Evolutionary conservation across 2,113 vertebrate species (phyloP).

Genomic region (Hiodon alosoides): DNA sequence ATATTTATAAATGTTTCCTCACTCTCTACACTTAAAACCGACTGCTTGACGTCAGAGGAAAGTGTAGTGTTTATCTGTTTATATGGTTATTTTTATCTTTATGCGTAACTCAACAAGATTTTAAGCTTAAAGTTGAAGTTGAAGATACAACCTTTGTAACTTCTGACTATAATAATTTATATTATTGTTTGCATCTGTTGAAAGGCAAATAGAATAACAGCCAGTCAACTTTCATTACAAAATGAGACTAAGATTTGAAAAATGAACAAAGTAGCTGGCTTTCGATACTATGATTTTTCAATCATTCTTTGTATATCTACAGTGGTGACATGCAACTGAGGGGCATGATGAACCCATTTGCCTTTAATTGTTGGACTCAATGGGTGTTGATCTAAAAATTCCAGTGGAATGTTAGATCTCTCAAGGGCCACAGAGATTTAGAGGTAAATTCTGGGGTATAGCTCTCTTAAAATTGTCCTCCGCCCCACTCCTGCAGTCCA

Average conservation of each 20-base stretch:
- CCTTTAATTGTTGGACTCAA: constrained; percentile 30
- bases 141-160: constrained; percentile 35
- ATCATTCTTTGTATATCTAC: constrained; percentile 44
- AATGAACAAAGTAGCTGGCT: constrained; percentile 41
- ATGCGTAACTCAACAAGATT: constrained; percentile 40
- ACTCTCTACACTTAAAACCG: constrained; percentile 36
- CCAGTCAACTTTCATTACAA: constrained; percentile 64
- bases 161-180: constrained; percentile 42
- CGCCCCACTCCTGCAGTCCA: constrained; percentile 43
- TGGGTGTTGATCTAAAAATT: constrained; percentile 17
- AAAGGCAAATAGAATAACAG: constrained; percentile 59
- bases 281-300: constrained; percentile 57
- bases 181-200: constrained; percentile 61
- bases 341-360: constrained; percentile 29
- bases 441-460: constrained; percentile 16
- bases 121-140: constrained; percentile 27
- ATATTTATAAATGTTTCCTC: constrained; percentile 58
- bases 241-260: constrained; percentile 58
- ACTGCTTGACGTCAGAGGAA: constrained; percentile 43
- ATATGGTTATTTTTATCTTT: constrained; percentile 49
- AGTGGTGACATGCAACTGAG: constrained; percentile 52
- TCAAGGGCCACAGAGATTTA: constrained; percentile 26
- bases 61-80: constrained; percentile 50
- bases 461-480: constrained; percentile 34
- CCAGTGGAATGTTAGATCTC: constrained; percentile 35